Evolutionary conservation across 2,888 invertebrate genomes (phyloP), one percentile per base, ranked within the genome.

Genomic region (Drosophila pseudotalamancana): DNA sequence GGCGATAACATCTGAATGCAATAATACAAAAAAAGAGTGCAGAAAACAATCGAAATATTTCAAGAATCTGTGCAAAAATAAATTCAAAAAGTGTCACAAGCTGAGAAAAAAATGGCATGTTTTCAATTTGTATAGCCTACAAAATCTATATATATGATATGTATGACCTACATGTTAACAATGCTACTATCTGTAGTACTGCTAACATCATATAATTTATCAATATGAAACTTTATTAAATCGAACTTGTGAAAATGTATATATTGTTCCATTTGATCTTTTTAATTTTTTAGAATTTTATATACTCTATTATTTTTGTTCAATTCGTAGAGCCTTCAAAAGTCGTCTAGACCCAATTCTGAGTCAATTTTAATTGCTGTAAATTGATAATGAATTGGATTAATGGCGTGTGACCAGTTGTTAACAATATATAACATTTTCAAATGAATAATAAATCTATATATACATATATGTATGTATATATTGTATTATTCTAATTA

Each of bases 21-120:
- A 54, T 27, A 50, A 54, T 6, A 34, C 14, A 2, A 16, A 11
- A 4, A 35, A 11, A 16, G 39, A 37, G 9, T 11, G 25, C 23
- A n/a, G n/a, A 12, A 9, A 48, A 50, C 23, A 43, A 19, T 43
- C 5, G 4, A 27, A 49, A 39, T 54, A 34, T 39, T 18, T 32
- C 8, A 37, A 32, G 49, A 46, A 48, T 39, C 21, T 49, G 39
- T 51, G 57, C 49, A 43, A 61, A 71, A 35, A 64, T 12, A 11
- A 37, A 32, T 50, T 35, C 18, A 70, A 64, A 55, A 49, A 76
- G 72, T 71, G 76, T 53, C 76, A 43, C 14, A 18, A 19, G 23
- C 18, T 27, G 32, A 8, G 8, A 2, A 56, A n/a, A 29, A 27
- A 27, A 1, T 6, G 21, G 29, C 1, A 29, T n/a, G 9, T 18